Percentiles rank a stretch among this genome's conserved stretches.
These are phyloP conservation scores for Anolis sagrei DNA, from an alignment of 2,113 vertebrate species.

Conservation along the genomic window DNA sequence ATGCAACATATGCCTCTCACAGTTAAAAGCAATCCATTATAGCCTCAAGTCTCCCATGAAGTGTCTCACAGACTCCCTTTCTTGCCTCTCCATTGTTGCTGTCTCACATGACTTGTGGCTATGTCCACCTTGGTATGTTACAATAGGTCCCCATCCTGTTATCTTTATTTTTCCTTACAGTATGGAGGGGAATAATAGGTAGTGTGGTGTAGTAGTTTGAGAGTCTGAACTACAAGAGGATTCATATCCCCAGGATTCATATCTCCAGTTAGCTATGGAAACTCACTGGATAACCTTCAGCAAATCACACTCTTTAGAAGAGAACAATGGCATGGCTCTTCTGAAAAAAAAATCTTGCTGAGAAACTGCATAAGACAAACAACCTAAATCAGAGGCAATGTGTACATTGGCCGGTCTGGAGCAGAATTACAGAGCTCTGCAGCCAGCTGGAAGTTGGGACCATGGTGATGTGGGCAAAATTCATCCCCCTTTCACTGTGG, in stretches of 20 bases:
- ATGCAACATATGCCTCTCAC: too few species aligned
- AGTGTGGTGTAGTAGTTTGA: background rate
- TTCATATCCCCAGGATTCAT: background rate
- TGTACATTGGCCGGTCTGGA: too few species aligned
- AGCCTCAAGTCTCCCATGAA: background rate
- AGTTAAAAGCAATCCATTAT: background rate
- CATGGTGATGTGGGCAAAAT: too few species aligned
- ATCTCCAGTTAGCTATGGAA: background rate
- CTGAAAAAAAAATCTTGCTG: background rate
- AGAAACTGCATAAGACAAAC: background rate
- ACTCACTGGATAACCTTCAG: background rate
- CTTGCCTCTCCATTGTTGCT: background rate
- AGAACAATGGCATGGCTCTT: too few species aligned
- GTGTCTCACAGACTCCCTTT: background rate
- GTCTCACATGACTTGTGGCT: background rate
- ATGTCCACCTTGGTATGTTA: background rate
- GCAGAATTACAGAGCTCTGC: too few species aligned
- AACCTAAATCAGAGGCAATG: background rate
- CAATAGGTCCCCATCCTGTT: background rate
- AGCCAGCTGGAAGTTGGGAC: too few species aligned
- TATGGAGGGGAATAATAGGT: background rate
- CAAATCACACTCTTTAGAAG: too few species aligned
- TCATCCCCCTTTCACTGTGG: too few species aligned
- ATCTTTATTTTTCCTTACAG: background rate
- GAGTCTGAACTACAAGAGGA: background rate